A percentile compares a stretch with the other conserved stretches of the same genome.
Evolutionary conservation across 2,113 vertebrate species (phyloP).

Genomic region (Phalacrocorax brasilianus): DNA sequence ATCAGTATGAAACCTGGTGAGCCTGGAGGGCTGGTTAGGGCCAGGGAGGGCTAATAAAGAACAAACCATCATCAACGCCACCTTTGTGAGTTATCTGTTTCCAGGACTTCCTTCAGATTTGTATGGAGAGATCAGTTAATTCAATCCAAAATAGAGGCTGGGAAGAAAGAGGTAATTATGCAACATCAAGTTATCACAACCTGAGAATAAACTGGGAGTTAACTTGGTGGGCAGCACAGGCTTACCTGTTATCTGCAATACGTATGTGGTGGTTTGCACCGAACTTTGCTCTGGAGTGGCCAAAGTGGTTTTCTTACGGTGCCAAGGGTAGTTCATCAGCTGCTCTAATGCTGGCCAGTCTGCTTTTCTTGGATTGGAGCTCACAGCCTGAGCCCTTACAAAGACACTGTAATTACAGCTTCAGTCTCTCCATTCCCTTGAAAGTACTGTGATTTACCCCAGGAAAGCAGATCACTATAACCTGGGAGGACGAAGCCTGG

Average conservation of each 20-base stretch:
- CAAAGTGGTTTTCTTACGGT: background rate
- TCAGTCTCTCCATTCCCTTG: background rate
- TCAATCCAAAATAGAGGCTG: background rate
- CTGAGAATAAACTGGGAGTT: background rate
- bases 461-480: background rate
- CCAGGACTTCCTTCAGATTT: background rate
- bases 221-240: background rate
- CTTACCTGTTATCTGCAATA: background rate
- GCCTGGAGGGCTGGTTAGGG: background rate
- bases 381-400: background rate
- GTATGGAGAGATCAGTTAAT: background rate
- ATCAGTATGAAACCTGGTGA: background rate
- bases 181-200: background rate
- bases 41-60: background rate
- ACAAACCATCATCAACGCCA: background rate
- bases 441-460: background rate
- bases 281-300: background rate
- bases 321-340: background rate
- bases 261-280: background rate
- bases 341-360: background rate
- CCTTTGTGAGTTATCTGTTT: background rate
- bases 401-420: background rate
- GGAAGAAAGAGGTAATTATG: background rate
- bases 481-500: background rate
- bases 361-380: background rate